A percentile compares a stretch with the other conserved stretches of the same genome.
phyloP scores from a whole-genome alignment of 2,113 vertebrate species.

The Corydoras sp. region DNA sequence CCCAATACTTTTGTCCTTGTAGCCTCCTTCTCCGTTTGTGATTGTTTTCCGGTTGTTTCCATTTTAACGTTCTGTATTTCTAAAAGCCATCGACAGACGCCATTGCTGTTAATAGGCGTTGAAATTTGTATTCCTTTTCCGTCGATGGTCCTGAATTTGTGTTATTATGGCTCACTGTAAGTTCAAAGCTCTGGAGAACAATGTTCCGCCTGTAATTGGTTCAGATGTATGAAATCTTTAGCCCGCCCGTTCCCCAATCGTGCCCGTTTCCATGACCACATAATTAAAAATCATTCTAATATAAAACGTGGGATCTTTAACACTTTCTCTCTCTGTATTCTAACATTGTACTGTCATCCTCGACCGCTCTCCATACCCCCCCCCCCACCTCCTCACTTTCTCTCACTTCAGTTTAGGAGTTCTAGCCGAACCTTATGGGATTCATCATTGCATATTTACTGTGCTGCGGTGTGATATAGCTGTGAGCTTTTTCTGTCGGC shows the following conservation, averaged over 20 bases:
- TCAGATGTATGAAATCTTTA: not conserved
- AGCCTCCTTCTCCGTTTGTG: too few species aligned
- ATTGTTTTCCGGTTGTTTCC: too few species aligned
- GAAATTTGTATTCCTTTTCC: too few species aligned
- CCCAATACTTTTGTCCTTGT: too few species aligned
- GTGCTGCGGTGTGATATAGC: constrained; percentile 84
- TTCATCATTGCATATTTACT: constrained; percentile 98
- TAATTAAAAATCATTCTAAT: constrained; percentile 64
- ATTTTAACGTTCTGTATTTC: too few species aligned
- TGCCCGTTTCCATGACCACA: constrained; percentile 58
- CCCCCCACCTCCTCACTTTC: not conserved
- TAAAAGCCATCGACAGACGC: too few species aligned
- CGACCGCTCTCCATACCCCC: too few species aligned
- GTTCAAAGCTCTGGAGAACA: too few species aligned
- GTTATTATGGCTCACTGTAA: too few species aligned
- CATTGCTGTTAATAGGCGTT: too few species aligned
- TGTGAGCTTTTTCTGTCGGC: constrained; percentile 85
- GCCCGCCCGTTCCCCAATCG: constrained; percentile 25
- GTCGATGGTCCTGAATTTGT: too few species aligned
- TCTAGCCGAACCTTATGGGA: constrained; percentile 69
- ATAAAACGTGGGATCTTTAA: constrained; percentile 54
- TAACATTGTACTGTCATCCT: not conserved
- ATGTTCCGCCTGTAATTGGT: too few species aligned
- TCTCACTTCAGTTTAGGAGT: constrained; percentile 73
- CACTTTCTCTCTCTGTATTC: constrained; percentile 43